Conservation (phyloP, 1,140 invertebrate genomes). For the Aphis craccivora region DNA sequence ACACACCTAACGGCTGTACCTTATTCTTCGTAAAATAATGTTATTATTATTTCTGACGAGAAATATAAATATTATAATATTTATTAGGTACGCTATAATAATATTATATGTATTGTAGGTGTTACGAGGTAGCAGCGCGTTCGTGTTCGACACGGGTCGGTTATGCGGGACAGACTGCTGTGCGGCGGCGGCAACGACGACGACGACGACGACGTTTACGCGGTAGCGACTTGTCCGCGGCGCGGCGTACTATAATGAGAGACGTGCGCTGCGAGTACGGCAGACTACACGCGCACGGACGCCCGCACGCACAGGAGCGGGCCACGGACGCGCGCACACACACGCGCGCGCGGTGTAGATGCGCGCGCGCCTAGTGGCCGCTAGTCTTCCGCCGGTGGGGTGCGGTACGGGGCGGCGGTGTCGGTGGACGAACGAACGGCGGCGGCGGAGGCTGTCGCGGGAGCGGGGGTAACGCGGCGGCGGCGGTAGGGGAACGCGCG, state of each 20-base stretch:
- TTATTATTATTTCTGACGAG: not conserved
- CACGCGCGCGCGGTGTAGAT: not conserved
- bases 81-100: no score
- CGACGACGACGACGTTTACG: conserved; percentile 8
- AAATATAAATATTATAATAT: no score
- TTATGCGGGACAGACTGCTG: conserved; percentile 32
- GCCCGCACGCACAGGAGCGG: not conserved
- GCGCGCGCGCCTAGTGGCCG: not conserved
- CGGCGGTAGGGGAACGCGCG: not conserved
- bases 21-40: not conserved
- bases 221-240: conserved; percentile 38
- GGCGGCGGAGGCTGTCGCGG: not conserved
- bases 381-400: not conserved
- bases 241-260: conserved; percentile 35
- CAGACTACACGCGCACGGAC: not conserved
- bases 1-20: not conserved
- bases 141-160: conserved; percentile 7
- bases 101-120: not conserved
- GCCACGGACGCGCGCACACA: not conserved
- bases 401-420: not conserved
- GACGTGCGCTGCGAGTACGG: not conserved
- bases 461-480: not conserved
- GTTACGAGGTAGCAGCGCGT: conserved; percentile 2
- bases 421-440: not conserved
- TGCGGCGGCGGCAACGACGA: not conserved